Evolutionary conservation across 2,113 vertebrate species (phyloP).

Genomic region (Halichoeres trimaculatus): DNA sequence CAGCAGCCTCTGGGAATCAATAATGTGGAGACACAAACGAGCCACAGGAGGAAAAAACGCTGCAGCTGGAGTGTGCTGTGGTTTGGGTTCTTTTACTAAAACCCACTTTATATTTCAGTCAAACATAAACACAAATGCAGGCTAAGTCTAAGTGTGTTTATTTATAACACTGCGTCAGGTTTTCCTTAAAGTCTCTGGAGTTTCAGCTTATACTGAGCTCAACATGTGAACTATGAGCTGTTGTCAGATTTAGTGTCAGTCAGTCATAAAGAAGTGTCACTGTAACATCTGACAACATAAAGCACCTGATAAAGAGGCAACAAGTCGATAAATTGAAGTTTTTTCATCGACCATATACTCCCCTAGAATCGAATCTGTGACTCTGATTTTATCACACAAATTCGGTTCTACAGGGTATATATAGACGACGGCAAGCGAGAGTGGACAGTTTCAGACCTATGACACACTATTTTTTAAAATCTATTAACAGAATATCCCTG

Average conservation of each 20-base stretch:
- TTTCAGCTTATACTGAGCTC: conserved; percentile 12
- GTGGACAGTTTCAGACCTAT: neutral
- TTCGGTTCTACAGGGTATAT: conserved; percentile 95
- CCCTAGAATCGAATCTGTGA: conserved; percentile 99
- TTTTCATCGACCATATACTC: conserved; percentile 99
- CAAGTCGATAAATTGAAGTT: conserved; percentile 86
- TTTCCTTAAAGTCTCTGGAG: conserved; percentile 25
- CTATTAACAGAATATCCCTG: too few relatives aligned
- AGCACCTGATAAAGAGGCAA: conserved; percentile 14
- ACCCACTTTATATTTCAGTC: conserved; percentile 24
- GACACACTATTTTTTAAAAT: neutral
- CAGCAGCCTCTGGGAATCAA: conserved; percentile 81
- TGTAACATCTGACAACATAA: conserved; percentile 16
- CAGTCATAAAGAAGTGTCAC: conserved; percentile 16
- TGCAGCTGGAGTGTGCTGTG: conserved; percentile 48
- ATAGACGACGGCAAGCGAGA: conserved; percentile 82
- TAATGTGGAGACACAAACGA: conserved; percentile 72
- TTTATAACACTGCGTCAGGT: conserved; percentile 33
- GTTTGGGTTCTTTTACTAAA: conserved; percentile 30
- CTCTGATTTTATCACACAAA: conserved; percentile 91
- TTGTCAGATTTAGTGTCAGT: conserved; percentile 46
- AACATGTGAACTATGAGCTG: conserved; percentile 15
- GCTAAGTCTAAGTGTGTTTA: neutral
- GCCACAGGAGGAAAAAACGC: conserved; percentile 52
- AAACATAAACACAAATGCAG: conserved; percentile 4